Evolutionary conservation across 1,140 invertebrate genomes (phyloP), one percentile per base, ranked within the genome.

Genomic region (Drosophila repletoides): DNA sequence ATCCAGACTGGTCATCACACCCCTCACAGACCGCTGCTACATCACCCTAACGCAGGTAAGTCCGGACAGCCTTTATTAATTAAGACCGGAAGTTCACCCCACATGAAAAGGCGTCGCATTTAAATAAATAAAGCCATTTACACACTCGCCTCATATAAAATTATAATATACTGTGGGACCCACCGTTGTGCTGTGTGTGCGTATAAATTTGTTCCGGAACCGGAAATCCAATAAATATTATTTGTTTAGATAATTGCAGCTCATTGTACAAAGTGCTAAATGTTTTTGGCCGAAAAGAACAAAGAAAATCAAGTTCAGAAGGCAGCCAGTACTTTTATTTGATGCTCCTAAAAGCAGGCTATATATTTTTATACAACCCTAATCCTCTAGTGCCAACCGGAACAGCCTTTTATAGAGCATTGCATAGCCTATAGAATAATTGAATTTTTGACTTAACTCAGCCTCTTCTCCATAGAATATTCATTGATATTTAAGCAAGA

Each of bases 1-100:
- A 1, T 94, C 95, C 0, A 91, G 95, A 58, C 90, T 97, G 21
- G 96, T 97, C 5, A 96, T 97, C 46, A 97, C 96, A 1, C 96
- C 96, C 1, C 90, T 97, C 5, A 97, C 96, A 24, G 96, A 97
- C 91, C 92, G 96, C 76, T 97, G 96, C 90, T 97, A 97, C 89
- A 97, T 97, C 33, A 97, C 96, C 0, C 90, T 97, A 29, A 96
- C 95, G 0, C 93, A 93, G 91, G 92, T 91, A 15, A 60, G 61
- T 5, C n/a, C n/a, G 0, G 2, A 38, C 5, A 10, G 33, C 12
- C 4, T 29, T 29, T 9, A 48, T 31, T 17, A 34, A 34, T 34
- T 34, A 12, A 34, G 5, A 14, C 33, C 5, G 10, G 33, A 12
- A 34, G 6, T 12, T 34, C 33, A 9, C 2, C 15, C 9, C 12